A percentile compares a stretch with the other conserved stretches of the same genome.
Conservation (phyloP, 2,797 vertebrate species). For the Pipistrellus pipistrellus region DNA sequence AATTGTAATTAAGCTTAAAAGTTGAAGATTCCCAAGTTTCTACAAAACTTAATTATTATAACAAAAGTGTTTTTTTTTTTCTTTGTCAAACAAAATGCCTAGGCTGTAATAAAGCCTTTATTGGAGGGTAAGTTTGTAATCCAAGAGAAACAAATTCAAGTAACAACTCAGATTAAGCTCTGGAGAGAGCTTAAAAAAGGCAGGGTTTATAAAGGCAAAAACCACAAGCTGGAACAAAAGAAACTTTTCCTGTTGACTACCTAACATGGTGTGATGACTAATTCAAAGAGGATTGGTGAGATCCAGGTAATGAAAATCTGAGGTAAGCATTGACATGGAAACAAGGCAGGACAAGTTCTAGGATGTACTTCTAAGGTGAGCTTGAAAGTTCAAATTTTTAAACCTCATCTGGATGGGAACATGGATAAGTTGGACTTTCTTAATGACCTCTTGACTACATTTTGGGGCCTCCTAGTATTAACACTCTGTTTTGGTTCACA, state of each 20-base stretch:
- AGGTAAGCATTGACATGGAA: background rate
- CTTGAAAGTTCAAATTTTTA: background rate
- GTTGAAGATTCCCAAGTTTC: background rate
- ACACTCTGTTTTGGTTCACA: background rate
- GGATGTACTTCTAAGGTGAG: background rate
- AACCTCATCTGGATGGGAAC: background rate
- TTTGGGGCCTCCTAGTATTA: background rate
- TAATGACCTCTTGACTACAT: background rate
- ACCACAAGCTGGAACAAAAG: background rate
- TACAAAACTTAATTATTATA: conserved; percentile 57
- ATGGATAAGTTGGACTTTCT: background rate
- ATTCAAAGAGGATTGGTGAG: background rate
- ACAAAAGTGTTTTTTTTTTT: background rate
- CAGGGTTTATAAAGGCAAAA: background rate
- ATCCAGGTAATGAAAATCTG: background rate
- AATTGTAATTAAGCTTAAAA: conserved; percentile 51
- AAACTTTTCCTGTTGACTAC: background rate
- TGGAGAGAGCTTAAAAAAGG: background rate
- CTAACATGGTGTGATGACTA: background rate
- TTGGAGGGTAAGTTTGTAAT: background rate
- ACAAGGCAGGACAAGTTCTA: background rate
- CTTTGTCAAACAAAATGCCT: background rate
- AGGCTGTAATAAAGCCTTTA: background rate
- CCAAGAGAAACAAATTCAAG: background rate
- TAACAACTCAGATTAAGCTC: background rate